These are phyloP conservation scores for Geophilus truncorum DNA, from an alignment of 2,888 invertebrate genomes.

Conservation along the genomic window DNA sequence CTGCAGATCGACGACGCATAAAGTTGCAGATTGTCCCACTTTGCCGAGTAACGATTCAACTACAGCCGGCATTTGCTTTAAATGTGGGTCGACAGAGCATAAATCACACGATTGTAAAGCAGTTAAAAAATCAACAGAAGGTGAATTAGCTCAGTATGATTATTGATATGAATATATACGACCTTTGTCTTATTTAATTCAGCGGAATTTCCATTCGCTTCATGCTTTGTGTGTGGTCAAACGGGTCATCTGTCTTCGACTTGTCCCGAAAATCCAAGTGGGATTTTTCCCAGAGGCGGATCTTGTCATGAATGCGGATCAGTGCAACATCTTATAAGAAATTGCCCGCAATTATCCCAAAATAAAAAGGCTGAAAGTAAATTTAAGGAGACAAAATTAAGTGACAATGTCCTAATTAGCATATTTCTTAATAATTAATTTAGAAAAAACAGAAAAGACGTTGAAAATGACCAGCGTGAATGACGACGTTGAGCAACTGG, in stretches of 20 bases:
- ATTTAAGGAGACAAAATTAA: not conserved
- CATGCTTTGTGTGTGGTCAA: conserved; percentile 82
- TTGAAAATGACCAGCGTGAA: not conserved
- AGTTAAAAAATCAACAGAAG: not conserved
- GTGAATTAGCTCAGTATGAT: not conserved
- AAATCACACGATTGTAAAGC: conserved; percentile 37
- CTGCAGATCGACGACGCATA: not conserved
- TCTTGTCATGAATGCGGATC: conserved; percentile 77
- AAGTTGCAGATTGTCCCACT: not conserved
- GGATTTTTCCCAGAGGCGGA: conserved; percentile 79
- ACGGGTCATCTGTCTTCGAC: conserved; percentile 81
- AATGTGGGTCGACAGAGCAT: conserved; percentile 51
- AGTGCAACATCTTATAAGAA: conserved; percentile 75
- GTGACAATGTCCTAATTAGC: too few species aligned
- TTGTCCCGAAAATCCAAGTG: conserved; percentile 81
- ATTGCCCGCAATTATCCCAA: conserved; percentile 61
- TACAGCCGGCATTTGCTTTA: conserved; percentile 47
- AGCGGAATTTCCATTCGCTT: conserved; percentile 70
- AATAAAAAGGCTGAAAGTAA: not conserved
- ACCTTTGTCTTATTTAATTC: not conserved
- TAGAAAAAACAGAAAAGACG: not conserved
- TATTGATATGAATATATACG: not conserved
- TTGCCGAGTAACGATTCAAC: not conserved
- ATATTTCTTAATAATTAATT: not conserved
- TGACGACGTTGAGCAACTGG: not conserved